phyloP scores from a whole-genome alignment of 2,113 vertebrate species.

The Aythya baeri region DNA sequence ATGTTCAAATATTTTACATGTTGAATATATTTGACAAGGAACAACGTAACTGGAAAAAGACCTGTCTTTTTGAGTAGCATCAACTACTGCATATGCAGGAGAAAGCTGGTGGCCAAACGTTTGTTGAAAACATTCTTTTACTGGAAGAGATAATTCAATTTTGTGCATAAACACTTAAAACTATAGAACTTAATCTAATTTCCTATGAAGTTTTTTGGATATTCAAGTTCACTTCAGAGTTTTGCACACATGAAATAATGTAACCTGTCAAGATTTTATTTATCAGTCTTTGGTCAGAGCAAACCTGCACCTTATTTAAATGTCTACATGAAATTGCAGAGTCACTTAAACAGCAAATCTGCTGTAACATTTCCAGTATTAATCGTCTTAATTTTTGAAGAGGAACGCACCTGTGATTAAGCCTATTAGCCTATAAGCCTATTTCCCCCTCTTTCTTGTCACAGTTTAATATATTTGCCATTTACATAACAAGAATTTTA shows the following conservation, averaged over 20 bases:
- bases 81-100: background rate
- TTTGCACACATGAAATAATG: slow-evolving; percentile 2
- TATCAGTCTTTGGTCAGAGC: background rate
- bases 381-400: background rate
- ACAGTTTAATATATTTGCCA: background rate
- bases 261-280: background rate
- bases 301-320: background rate
- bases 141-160: background rate
- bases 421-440: no score
- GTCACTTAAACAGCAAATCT: background rate
- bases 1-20: background rate
- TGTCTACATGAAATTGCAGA: background rate
- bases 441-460: background rate
- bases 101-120: background rate
- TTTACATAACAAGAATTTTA: background rate
- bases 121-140: background rate
- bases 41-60: background rate
- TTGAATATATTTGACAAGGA: background rate
- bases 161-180: background rate
- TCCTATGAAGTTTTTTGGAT: background rate
- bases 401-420: background rate
- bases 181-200: background rate
- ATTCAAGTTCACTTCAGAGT: background rate
- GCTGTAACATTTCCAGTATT: background rate
- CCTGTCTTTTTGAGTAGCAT: background rate